Evolutionary conservation across 2,113 vertebrate species (phyloP), one percentile per base, ranked within the genome.

Genomic region (Albula glossodonta): DNA sequence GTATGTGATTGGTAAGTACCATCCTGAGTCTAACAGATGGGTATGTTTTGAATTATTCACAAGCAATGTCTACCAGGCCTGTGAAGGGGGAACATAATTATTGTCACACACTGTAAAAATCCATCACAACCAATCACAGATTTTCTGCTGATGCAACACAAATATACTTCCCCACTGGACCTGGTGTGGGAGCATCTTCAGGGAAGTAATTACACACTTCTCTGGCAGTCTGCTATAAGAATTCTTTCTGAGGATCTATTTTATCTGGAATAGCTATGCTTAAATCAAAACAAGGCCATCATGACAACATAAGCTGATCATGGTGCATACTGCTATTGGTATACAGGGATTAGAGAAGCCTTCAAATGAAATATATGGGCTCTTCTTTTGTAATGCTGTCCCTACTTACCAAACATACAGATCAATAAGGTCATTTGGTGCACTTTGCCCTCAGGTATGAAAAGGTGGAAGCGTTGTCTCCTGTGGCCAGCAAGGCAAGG

Each of bases 401-500:
- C 15, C 22, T 48, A 5, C 25, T 78, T 31, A 78, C 77, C 25
- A 48, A 48, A 48, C 22, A 49, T 49, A 15, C 31, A 48, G 9
- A 78, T 3, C 15, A 41, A 78, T 78, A 31, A 78, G 41, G 41
- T 90, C 80, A 74, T 78, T 88, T 87, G 86, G 88, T 85, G 86
- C 89, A 89, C 80, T 86, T 89, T 90, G 17, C 31, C 9, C 13
- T 66, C 48, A 78, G 77, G 10, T 92, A 92, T 92, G 92, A 89
- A 88, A 84, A 93, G 89, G 91, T 92, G 91, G 90, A 90, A 90
- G 88, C 88, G 0, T 81, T 84, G 89, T 93, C 91, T 86, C 78
- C 87, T 93, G 93, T 93, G 92, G 92, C 91, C 90, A 70, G 19
- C 22, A 9, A 22, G 8, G 90, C 89, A 9, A 70, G 80, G 85